A percentile compares a stretch with the other conserved stretches of the same genome.
Conservation (phyloP, 2,888 invertebrate species). For the Spisula subtruncata region DNA sequence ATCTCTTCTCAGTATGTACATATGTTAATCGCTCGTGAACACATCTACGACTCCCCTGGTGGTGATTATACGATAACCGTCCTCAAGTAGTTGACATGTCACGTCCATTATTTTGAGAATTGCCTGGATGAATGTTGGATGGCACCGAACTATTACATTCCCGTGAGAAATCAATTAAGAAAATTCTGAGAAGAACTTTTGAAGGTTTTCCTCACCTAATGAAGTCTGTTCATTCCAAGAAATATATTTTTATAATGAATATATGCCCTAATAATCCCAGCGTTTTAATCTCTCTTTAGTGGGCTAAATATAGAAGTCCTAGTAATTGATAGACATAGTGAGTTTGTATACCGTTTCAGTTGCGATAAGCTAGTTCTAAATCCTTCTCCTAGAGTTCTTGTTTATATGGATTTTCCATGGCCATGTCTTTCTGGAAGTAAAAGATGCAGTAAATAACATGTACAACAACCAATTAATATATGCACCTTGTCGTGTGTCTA, state of each 20-base stretch:
- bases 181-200: neutral
- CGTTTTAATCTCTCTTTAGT: no score
- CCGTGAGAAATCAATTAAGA: neutral
- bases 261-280: neutral
- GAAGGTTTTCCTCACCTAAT: neutral
- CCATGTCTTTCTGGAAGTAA: neutral
- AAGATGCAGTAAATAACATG: no score
- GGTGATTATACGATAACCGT: neutral
- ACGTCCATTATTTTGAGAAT: neutral
- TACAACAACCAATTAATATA: no score
- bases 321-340: no score
- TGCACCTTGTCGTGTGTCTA: no score
- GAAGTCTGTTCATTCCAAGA: neutral
- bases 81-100: no score
- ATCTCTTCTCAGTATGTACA: no score
- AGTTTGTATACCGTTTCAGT: no score
- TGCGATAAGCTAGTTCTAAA: no score
- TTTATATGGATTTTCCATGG: neutral
- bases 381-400: no score
- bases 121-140: neutral
- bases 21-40: no score
- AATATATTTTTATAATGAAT: neutral
- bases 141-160: neutral
- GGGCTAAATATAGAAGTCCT: no score
- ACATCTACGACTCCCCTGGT: neutral